Evolutionary conservation across 2,888 invertebrate species (phyloP).

Genomic region (Cosmia pyralina): DNA sequence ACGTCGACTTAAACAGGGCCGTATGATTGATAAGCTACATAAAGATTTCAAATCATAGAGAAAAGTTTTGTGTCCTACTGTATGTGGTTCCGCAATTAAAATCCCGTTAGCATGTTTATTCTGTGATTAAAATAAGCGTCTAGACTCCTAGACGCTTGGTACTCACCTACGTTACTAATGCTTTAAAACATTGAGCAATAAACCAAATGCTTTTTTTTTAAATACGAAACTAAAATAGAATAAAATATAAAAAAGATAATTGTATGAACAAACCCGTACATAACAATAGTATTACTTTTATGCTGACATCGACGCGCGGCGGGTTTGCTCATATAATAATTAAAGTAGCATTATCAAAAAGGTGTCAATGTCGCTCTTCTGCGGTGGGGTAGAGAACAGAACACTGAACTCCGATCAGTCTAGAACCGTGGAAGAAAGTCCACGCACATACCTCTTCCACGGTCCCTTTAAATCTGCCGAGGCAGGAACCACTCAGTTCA

Average conservation of each 20-base stretch:
- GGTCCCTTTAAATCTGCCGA: constrained; percentile 71
- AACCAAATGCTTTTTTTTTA: neutral
- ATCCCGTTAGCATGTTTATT: too few species aligned
- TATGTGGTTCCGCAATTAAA: neutral
- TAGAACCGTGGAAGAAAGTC: constrained; percentile 70
- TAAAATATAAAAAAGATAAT: neutral
- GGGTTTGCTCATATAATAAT: too few species aligned
- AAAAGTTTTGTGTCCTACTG: neutral
- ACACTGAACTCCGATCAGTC: constrained; percentile 80
- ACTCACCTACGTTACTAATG: neutral
- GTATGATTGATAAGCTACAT: neutral
- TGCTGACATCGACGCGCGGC: too few species aligned
- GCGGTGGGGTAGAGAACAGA: constrained; percentile 84
- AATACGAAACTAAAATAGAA: neutral
- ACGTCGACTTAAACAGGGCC: neutral
- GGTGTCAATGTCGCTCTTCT: constrained; percentile 82
- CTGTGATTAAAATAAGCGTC: neutral
- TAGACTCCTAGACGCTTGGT: too few species aligned
- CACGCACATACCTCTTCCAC: constrained; percentile 77
- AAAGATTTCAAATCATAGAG: constrained; percentile 39
- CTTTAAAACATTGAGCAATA: neutral
- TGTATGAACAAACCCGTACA: too few species aligned
- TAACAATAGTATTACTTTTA: too few species aligned
- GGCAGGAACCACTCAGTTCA: constrained; percentile 51
- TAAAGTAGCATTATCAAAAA: constrained; percentile 59